Base-by-base conservation (phyloP, 1,140 invertebrate genomes). In the Idris sp. region DNA sequence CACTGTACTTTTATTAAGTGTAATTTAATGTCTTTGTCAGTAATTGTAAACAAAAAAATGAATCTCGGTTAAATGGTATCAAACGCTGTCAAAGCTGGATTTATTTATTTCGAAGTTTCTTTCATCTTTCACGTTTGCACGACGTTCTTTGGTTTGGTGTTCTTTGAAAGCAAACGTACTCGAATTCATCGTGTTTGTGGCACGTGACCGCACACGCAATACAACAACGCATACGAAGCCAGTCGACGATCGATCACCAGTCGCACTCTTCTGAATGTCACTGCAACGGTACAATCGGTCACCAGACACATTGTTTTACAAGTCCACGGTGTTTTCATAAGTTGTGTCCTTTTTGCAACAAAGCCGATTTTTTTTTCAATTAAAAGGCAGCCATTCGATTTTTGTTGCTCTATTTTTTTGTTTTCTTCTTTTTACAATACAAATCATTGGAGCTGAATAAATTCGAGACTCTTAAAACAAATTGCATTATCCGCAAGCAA, bases 221-320 rank as follows among this genome's bases (percentile, higher is more conserved):
- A 31, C 58, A 46, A 31, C 58, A 46, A 78, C 62, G 58, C 62
- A 68, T 64, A 15, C 40, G 26, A 74, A 74, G 40, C 53, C 61
- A 64, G 74, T 64, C 79, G 74, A 81, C 78, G 68, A 80, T 82
- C 79, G 80, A 82, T 82, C 79, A 79, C 76, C 54, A 77, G 75
- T 41, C 68, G 69, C 79, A 76, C 69, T 76, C 74, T 76, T 76
- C 67, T 68, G 79, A 74, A 76, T 71, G 58, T 58, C 56, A 51
- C 28, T 13, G 56, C 59, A 51, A 44, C 59, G 53, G 69, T 46
- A 73, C 69, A 73, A 62, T 65, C 53, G 65, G 53, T 51, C 69
- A 59, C 30, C 53, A 44, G 41, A 46, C 30, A 51, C 61, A 72
- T 56, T 62, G 58, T 72, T 62, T 62, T 40, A 56, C 49, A 56